Percentiles rank a stretch among this genome's conserved stretches.
Evolutionary conservation across 2,888 invertebrate genomes (phyloP).

Genomic region (Ctena decussata): DNA sequence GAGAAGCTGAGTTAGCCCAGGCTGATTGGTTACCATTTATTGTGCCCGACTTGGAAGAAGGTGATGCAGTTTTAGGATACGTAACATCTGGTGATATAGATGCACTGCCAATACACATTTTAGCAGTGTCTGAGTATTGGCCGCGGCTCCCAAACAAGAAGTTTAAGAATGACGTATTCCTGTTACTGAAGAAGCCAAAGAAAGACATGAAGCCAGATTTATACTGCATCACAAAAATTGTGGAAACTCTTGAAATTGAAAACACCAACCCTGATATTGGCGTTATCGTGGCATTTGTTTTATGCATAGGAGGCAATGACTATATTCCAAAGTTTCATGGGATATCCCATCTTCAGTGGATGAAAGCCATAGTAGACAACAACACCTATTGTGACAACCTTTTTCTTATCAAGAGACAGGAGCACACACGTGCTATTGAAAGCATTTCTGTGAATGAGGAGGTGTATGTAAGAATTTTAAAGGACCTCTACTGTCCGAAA

Average conservation of each 20-base stretch:
- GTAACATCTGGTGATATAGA: constrained; percentile 55
- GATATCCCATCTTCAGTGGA: constrained; percentile 21
- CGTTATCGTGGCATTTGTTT: constrained; percentile 10
- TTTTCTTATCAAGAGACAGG: neutral
- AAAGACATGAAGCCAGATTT: constrained; percentile 21
- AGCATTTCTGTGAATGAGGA: neutral
- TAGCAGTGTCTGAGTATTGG: constrained; percentile 38
- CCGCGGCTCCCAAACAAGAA: constrained; percentile 22
- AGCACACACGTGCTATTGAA: neutral
- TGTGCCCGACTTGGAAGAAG: neutral
- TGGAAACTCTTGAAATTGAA: constrained; percentile 10
- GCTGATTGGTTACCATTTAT: constrained; percentile 37
- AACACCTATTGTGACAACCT: neutral
- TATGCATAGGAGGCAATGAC: constrained; percentile 38
- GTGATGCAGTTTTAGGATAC: constrained; percentile 13
- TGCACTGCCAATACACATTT: constrained; percentile 39
- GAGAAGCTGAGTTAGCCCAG: constrained; percentile 48
- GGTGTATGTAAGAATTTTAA: constrained; percentile 7
- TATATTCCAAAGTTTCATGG: constrained; percentile 43
- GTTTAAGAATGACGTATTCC: constrained; percentile 30
- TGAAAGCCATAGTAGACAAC: constrained; percentile 7
- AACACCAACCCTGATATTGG: constrained; percentile 11
- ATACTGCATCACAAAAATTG: constrained; percentile 29
- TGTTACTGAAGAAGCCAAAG: constrained; percentile 27
- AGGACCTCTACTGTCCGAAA: constrained; percentile 9